Evolutionary conservation across 2,797 vertebrate species (phyloP), one percentile per base, ranked within the genome.

Genomic region (Squalus acanthias): DNA sequence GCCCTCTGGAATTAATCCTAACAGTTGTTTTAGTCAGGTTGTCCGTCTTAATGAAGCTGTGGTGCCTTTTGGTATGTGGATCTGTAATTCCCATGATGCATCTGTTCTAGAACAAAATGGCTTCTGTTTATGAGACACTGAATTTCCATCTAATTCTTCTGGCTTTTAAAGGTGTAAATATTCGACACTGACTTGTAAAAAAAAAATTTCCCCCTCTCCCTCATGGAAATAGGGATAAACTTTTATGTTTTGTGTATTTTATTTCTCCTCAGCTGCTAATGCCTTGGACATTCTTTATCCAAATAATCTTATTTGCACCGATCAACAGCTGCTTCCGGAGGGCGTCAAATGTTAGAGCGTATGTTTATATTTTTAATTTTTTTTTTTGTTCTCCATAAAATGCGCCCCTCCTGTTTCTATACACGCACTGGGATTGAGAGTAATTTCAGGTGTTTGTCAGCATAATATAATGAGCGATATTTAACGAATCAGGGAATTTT

Each of bases 401-500:
- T 93, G n/a, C 96, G 4, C 3, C 70, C 87, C 67, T 92, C 95
- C 0, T 0, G 17, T 91, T 96, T 88, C 93, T 70, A 29, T 70
- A 29, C 2, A 0, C 96, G 72, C 95, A 17, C 95, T 79, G 95
- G 96, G 96, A 95, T 69, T 65, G 87, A 96, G 85, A 96, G 96
- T 94, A 57, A 95, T 74, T 92, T 65, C 74, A 17, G 91, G 94
- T 87, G 67, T 69, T 57, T 91, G 97, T 96, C 94, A 96, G 97
- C 97, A 96, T 96, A 96, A 97, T 97, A 97, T 97, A 97, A 97
- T 97, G 97, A 97, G 96, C 93, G 96, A 96, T 96, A 97, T 97
- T 98, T 98, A 98, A 98, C 97, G 98, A 98, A 98, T 98, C 98
- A 98, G 98, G 98, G 98, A 98, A 98, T 98, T 98, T 98, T 98